Conservation (phyloP, 2,888 invertebrate genomes). For the Digitonthophagus gazella region DNA sequence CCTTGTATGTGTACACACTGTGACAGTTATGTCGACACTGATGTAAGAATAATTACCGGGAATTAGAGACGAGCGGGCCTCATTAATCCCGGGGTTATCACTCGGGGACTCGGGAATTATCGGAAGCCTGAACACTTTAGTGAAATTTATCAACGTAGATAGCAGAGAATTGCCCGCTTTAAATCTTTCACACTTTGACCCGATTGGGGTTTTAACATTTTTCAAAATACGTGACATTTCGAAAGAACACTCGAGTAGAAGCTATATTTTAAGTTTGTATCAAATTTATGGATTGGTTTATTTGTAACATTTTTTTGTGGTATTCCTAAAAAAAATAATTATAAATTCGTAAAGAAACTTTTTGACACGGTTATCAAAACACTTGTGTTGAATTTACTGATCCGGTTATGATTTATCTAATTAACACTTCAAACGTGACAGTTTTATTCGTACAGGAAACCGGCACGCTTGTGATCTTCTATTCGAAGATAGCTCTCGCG, state of each 20-base stretch:
- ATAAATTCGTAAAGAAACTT: background rate
- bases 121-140: constrained; percentile 15
- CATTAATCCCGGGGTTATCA: constrained; percentile 15
- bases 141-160: constrained; percentile 15
- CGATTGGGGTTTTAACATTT: constrained; percentile 2
- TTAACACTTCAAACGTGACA: constrained; percentile 6
- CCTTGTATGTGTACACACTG: background rate
- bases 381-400: constrained; percentile 12
- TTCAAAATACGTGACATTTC: background rate
- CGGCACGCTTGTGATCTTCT: constrained; percentile 7
- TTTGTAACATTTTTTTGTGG: background rate
- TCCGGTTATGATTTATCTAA: constrained; percentile 19
- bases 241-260: background rate
- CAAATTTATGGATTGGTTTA: background rate
- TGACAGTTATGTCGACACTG: constrained; percentile 12
- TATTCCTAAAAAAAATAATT: background rate
- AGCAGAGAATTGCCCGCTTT: constrained; percentile 10
- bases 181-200: constrained; percentile 8
- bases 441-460: constrained; percentile 14
- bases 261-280: background rate
- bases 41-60: constrained; percentile 13
- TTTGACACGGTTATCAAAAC: background rate
- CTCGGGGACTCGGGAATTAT: constrained; percentile 8
- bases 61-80: constrained; percentile 6
- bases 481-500: background rate